Base-by-base conservation (phyloP, 2,797 vertebrate genomes). In the Hippocampus kuda region DNA sequence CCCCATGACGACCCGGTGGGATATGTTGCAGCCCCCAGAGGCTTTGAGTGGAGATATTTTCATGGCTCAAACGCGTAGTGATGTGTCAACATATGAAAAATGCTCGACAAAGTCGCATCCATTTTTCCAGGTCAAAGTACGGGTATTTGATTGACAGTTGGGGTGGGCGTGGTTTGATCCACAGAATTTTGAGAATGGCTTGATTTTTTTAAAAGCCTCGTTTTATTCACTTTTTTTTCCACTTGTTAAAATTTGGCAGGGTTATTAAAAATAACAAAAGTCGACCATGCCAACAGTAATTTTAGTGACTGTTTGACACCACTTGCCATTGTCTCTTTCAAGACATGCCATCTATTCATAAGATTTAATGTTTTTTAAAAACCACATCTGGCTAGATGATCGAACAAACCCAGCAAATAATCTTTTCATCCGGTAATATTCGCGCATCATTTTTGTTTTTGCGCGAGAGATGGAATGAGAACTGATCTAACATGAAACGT, bases 391-490 rank as follows among this genome's bases (percentile, higher is more conserved):
- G 26, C 30, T 26, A 15, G 5, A 30, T 30, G 56, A 59, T 27
- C 16, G 5, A 30, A 18, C 26, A 59, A 59, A 57, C 24, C 24
- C 24, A 26, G 12, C 56, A 57, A 59, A 59, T 5, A 30, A 10
- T 13, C 18, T 20, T 38, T 61, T 9, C 20, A 20, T 3, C 8
- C 20, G 5, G 26, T 34, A 3, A 61, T 34, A 18, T 61, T 61
- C 38, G 4, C 7, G 0, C 59, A 2, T 16, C 16, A 30, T 59
- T 30, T 5, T 59, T 59, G 56, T 60, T 9, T 60, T 60, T 48
- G 18, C n/a, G 18, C 63, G 61, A 27, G 57, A 71, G 56, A 61
- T 20, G 71, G 78, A 81, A 80, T 83, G 68, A 74, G 41, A 16
- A 60, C 27, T 56, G 71, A 78, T 77, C 66, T 60, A 38, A 74